A percentile compares a stretch with the other conserved stretches of the same genome.
Evolutionary conservation across 2,797 vertebrate species (phyloP).

Genomic region (Salmo trutta): DNA sequence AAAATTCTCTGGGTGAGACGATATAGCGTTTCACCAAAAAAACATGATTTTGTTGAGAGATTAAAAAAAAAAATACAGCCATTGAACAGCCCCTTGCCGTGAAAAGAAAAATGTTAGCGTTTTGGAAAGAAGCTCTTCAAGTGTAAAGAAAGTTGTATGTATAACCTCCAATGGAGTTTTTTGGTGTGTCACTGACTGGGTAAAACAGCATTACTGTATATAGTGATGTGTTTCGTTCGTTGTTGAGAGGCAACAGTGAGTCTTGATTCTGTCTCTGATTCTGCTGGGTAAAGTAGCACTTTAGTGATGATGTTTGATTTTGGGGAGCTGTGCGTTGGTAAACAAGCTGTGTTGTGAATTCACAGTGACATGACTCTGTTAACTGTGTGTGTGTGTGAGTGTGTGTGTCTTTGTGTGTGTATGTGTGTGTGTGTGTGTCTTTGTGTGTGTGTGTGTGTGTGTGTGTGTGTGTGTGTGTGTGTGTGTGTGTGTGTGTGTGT

Average conservation of each 20-base stretch:
- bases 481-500: neutral
- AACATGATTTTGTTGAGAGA: too few species aligned
- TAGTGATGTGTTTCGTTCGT: too few species aligned
- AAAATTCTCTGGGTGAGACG: too few species aligned
- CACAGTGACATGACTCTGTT: constrained; percentile 35
- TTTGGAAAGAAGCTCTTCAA: neutral
- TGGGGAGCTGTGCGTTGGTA: constrained; percentile 46
- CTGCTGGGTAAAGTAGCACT: too few species aligned
- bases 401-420: neutral
- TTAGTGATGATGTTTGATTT: neutral
- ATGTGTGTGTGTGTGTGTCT: too few species aligned
- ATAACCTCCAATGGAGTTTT: neutral
- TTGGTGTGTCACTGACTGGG: neutral
- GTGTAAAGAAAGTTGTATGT: neutral
- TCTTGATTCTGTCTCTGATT: neutral
- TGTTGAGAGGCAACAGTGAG: neutral
- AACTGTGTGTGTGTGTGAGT: neutral
- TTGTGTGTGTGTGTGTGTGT: too few species aligned
- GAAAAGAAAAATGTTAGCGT: too few species aligned
- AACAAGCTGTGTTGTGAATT: constrained; percentile 48
- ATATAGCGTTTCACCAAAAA: too few species aligned
- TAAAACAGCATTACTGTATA: neutral
- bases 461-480: too few species aligned
- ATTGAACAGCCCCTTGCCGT: too few species aligned
- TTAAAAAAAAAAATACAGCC: too few species aligned